Evolutionary conservation across 2,797 vertebrate genomes (phyloP).

Genomic region (Tenualosa ilisha): DNA sequence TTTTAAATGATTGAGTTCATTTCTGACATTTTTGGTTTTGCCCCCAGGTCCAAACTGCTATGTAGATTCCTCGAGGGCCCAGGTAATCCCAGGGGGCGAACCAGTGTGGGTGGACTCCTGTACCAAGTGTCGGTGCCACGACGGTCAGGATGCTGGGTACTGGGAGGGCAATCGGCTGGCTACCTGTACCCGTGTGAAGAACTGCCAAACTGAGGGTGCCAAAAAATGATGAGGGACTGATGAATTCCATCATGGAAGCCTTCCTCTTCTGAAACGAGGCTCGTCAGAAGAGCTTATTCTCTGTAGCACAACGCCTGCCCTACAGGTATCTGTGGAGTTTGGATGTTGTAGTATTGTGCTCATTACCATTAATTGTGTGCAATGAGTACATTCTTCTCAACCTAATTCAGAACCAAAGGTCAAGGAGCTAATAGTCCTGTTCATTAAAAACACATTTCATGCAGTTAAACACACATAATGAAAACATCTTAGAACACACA

Average conservation of each 20-base stretch:
- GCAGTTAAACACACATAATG: not conserved
- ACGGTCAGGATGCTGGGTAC: slow-evolving; percentile 81
- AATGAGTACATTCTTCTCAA: not conserved
- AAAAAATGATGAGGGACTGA: not conserved
- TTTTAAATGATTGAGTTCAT: too few relatives aligned
- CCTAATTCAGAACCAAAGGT: slow-evolving; percentile 9
- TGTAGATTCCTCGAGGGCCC: slow-evolving; percentile 65
- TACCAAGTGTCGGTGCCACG: slow-evolving; percentile 81
- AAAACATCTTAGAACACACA: not conserved
- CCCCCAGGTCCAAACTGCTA: slow-evolving; percentile 85
- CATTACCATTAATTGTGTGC: not conserved
- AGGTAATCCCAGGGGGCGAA: slow-evolving; percentile 77
- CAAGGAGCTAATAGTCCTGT: not conserved
- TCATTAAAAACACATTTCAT: not conserved
- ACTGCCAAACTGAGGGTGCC: slow-evolving; percentile 60
- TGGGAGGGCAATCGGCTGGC: slow-evolving; percentile 86
- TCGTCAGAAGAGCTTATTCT: not conserved
- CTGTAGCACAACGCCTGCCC: not conserved
- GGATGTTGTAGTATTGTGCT: not conserved
- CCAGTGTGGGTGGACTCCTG: slow-evolving; percentile 80
- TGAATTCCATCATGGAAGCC: not conserved
- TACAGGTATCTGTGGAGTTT: not conserved
- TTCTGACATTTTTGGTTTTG: not conserved
- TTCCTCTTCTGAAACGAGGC: not conserved
- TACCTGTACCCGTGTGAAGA: slow-evolving; percentile 73